Evolutionary conservation across 2,888 invertebrate species (phyloP).

Genomic region (Himalopsyche japonica): DNA sequence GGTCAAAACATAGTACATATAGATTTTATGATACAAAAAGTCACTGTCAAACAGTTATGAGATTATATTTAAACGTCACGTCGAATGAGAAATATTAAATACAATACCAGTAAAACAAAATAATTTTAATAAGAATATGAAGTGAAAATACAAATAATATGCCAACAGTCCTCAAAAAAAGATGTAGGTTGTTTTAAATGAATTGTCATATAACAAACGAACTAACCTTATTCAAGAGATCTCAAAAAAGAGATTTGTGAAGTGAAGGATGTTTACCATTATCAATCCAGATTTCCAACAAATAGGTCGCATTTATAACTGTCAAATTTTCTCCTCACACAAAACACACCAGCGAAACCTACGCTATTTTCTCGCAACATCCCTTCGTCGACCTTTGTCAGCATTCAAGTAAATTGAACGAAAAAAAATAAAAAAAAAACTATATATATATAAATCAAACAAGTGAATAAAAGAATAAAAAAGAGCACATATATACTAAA

Average conservation of each 20-base stretch:
- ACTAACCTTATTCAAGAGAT: neutral
- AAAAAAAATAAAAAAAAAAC: neutral
- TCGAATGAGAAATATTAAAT: too few species aligned
- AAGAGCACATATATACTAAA: too few species aligned
- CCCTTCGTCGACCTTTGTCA: neutral
- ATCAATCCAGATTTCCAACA: slow-evolving; percentile 12
- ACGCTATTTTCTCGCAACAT: neutral
- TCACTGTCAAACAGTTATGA: too few species aligned
- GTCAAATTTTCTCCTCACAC: slow-evolving; percentile 4
- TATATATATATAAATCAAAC: too few species aligned
- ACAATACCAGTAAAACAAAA: too few species aligned
- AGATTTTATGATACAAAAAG: too few species aligned
- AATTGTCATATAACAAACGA: neutral
- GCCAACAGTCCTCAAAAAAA: neutral
- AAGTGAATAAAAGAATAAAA: too few species aligned
- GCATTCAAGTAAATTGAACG: neutral
- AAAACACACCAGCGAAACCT: neutral
- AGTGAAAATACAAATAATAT: too few species aligned
- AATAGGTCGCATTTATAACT: slow-evolving; percentile 20
- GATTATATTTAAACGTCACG: too few species aligned
- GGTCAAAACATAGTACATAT: too few species aligned
- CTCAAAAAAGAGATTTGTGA: neutral
- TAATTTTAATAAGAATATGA: too few species aligned
- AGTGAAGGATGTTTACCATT: neutral
- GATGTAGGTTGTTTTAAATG: neutral